Percentiles rank a stretch among this genome's conserved stretches.
These are phyloP conservation scores for Hyles vespertilio DNA, from an alignment of 1,140 invertebrate genomes.

Conservation along the genomic window DNA sequence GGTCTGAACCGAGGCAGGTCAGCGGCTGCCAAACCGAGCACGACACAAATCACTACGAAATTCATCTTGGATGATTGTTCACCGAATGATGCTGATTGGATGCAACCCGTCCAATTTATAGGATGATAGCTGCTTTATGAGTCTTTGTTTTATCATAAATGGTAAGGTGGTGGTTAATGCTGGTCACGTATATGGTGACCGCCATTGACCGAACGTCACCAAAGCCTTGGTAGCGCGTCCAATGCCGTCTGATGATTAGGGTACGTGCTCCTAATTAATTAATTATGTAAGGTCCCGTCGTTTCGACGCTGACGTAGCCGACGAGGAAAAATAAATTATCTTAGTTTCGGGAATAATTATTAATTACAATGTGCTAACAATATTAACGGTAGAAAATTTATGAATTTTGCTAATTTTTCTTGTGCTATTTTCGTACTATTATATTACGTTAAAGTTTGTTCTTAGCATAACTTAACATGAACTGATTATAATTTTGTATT, in stretches of 20 bases:
- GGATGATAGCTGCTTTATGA: constrained; percentile 40
- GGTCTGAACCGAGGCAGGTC: constrained; percentile 59
- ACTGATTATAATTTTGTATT: no score
- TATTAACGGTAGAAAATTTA: no score
- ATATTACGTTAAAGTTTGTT: no score
- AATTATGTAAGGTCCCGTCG: background rate
- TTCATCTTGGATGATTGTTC: constrained; percentile 44
- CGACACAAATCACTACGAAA: constrained; percentile 35
- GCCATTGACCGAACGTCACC: constrained; percentile 48
- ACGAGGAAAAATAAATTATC: no score
- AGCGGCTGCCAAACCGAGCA: constrained; percentile 39
- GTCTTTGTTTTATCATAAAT: constrained; percentile 64
- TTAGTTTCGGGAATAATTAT: no score
- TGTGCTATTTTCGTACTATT: no score
- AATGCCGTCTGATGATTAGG: constrained; percentile 16
- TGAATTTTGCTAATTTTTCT: no score
- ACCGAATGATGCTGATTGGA: constrained; percentile 34
- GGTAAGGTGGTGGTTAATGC: constrained; percentile 33
- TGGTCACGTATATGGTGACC: constrained; percentile 30
- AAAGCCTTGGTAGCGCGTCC: constrained; percentile 6
- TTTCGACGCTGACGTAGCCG: no score
- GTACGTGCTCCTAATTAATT: constrained; percentile 6
- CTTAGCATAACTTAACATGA: no score
- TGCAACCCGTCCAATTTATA: constrained; percentile 44
- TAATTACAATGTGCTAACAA: no score